A percentile compares a stretch with the other conserved stretches of the same genome.
phyloP scores from a whole-genome alignment of 2,113 vertebrate species.

The Ciconia maguari region DNA sequence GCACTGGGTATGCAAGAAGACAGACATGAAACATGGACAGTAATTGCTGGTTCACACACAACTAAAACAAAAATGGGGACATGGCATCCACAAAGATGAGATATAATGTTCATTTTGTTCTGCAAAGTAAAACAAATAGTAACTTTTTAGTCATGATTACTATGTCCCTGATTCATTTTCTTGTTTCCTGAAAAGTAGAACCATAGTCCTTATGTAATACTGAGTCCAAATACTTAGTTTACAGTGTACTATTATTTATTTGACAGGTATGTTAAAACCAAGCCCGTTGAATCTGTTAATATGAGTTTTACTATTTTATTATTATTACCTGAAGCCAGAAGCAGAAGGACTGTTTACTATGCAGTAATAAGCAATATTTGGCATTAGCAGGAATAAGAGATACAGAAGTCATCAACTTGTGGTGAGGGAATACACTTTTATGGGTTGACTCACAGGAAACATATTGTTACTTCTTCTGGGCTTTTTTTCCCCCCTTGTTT shows the following conservation, averaged over 20 bases:
- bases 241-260: not conserved
- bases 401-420: not conserved
- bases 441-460: not conserved
- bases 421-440: not conserved
- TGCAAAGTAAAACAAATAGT: not conserved
- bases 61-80: not conserved
- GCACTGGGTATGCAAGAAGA: not conserved
- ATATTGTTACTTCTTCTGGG: not conserved
- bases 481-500: accelerated
- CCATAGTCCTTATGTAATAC: not conserved
- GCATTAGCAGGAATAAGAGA: not conserved
- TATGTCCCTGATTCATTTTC: not conserved
- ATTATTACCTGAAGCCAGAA: not conserved
- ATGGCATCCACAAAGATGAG: not conserved
- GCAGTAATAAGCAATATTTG: not conserved
- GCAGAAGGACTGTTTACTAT: not conserved
- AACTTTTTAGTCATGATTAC: not conserved
- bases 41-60: not conserved
- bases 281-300: not conserved
- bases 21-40: not conserved
- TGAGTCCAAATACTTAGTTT: not conserved
- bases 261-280: not conserved
- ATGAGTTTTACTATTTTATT: not conserved
- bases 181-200: not conserved
- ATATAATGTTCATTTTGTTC: not conserved